Conservation (phyloP, 2,797 vertebrate genomes). For the Hipposideros larvatus region DNA sequence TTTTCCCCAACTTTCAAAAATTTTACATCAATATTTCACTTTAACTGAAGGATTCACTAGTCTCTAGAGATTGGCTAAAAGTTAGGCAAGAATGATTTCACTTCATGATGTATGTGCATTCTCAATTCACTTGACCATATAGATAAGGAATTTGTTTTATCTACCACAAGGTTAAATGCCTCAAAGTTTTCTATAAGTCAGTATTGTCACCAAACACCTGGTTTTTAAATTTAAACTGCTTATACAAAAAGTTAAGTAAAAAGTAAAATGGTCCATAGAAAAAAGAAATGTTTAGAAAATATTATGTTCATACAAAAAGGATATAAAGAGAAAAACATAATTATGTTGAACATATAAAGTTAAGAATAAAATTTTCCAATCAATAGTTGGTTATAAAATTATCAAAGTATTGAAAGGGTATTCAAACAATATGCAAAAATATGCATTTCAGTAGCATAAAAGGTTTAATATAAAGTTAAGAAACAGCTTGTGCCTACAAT, state of each 20-base stretch:
- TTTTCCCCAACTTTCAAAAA: not conserved
- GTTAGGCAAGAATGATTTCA: not conserved
- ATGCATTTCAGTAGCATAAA: not conserved
- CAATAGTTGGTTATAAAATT: not conserved
- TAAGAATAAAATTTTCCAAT: not conserved
- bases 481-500: not conserved
- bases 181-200: not conserved
- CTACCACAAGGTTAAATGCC: not conserved
- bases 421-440: not conserved
- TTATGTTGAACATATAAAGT: not conserved
- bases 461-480: not conserved
- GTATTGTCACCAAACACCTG: not conserved
- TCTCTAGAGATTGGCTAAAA: not conserved
- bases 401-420: not conserved
- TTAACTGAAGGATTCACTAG: not conserved
- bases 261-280: not conserved
- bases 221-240: not conserved
- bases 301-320: not conserved
- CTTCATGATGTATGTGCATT: not conserved
- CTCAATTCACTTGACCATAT: not conserved
- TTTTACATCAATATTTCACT: not conserved
- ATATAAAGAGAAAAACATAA: not conserved
- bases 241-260: not conserved
- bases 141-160: not conserved
- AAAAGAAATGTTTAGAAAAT: conserved; percentile 41